Percentiles rank a stretch among this genome's conserved stretches.
phyloP scores from a whole-genome alignment of 1,140 invertebrate genomes.

The Drosophila simulans region DNA sequence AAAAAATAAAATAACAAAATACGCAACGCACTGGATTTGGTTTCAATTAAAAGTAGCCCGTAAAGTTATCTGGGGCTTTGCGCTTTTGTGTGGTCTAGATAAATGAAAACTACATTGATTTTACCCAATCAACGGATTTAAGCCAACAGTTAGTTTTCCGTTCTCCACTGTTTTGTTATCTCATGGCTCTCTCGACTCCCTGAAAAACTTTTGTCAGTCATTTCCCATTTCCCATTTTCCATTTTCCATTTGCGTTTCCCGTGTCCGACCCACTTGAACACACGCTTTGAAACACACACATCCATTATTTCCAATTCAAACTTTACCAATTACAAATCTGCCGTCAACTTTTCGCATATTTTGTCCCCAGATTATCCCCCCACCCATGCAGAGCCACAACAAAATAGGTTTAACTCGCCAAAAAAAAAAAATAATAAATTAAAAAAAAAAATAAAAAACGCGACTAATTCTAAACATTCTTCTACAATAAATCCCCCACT shows the following conservation, averaged over 20 bases:
- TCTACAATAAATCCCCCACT: background rate
- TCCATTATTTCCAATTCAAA: constrained; percentile 50
- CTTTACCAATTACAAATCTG: constrained; percentile 53
- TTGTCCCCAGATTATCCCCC: constrained; percentile 23
- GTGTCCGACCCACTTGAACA: constrained; percentile 12
- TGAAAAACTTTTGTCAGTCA: constrained; percentile 35
- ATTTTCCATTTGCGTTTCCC: constrained; percentile 10
- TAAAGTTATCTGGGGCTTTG: constrained; percentile 9
- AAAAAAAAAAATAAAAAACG: constrained; percentile 3
- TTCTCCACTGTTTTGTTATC: constrained; percentile 5
- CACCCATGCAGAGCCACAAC: background rate
- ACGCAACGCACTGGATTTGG: background rate
- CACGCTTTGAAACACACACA: constrained; percentile 16
- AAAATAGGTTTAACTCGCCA: background rate
- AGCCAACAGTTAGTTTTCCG: constrained; percentile 6
- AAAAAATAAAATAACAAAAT: background rate
- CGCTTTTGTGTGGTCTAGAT: constrained; percentile 31
- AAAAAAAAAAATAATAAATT: background rate
- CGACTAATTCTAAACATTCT: constrained; percentile 36
- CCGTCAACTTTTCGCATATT: constrained; percentile 43
- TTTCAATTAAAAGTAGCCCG: constrained; percentile 32
- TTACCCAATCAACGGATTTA: constrained; percentile 31
- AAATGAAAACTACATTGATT: constrained; percentile 27
- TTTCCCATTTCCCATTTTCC: constrained; percentile 34
- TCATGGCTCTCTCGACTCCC: constrained; percentile 19